Percentiles rank a stretch among this genome's conserved stretches.
Evolutionary conservation across 2,797 vertebrate species (phyloP).

Genomic region (Pangasius sanitwongsei): DNA sequence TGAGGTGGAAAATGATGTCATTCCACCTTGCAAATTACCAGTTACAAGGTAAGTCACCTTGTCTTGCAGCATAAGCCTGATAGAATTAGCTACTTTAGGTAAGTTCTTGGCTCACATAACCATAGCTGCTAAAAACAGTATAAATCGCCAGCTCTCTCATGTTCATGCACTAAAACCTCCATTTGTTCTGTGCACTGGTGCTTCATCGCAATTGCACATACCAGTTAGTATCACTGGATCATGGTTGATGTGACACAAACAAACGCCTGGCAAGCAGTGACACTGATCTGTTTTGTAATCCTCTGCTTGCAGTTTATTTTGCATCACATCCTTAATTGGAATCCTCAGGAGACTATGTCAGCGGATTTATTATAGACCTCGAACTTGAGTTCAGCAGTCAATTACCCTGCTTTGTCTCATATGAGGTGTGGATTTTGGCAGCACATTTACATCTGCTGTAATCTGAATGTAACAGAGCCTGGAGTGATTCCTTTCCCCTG

Average conservation of each 20-base stretch:
- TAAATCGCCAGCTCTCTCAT: neutral
- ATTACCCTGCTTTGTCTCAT: constrained; percentile 70
- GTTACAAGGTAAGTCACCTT: neutral
- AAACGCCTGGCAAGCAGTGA: constrained; percentile 63
- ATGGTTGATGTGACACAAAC: constrained; percentile 46
- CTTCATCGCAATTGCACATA: constrained; percentile 6
- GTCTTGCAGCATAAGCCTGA: neutral
- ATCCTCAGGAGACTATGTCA: constrained; percentile 69
- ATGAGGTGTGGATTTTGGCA: constrained; percentile 59
- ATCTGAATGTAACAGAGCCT: constrained; percentile 67
- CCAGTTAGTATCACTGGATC: constrained; percentile 26
- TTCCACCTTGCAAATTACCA: neutral
- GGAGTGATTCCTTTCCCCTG: constrained; percentile 59
- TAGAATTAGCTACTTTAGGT: neutral
- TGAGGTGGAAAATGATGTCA: neutral
- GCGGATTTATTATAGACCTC: constrained; percentile 66
- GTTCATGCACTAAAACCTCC: neutral
- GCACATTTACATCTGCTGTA: constrained; percentile 69
- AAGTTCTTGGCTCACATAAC: neutral
- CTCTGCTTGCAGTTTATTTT: constrained; percentile 59
- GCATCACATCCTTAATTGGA: constrained; percentile 76
- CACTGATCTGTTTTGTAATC: constrained; percentile 62
- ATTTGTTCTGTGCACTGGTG: neutral
- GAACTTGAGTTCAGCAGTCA: constrained; percentile 72
- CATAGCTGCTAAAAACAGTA: neutral